Conservation (phyloP, 1,140 invertebrate species). For the Calycopis cecrops region DNA sequence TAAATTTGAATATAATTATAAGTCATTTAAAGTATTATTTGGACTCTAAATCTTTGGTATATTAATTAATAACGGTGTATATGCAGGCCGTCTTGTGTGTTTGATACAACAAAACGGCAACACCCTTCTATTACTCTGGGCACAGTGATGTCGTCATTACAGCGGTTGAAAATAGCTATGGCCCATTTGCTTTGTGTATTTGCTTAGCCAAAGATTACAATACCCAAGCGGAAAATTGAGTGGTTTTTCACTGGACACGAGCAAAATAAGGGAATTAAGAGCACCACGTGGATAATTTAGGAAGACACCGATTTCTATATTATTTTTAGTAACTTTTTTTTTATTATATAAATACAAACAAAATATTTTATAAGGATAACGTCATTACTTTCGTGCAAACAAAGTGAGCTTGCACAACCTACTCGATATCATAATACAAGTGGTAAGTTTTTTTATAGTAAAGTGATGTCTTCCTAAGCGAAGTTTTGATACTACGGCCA, state of each 20-base stretch:
- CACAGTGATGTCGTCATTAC: constrained; percentile 35
- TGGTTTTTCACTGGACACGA: constrained; percentile 15
- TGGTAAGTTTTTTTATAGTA: too few relatives aligned
- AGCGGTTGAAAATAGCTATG: constrained; percentile 31
- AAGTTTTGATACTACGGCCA: too few relatives aligned
- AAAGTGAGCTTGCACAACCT: too few relatives aligned
- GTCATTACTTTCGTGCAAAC: too few relatives aligned
- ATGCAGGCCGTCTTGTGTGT: constrained; percentile 13
- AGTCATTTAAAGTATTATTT: too few relatives aligned
- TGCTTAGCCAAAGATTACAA: constrained; percentile 30
- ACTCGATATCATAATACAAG: too few relatives aligned
- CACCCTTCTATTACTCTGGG: constrained; percentile 29
- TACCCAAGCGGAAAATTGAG: constrained; percentile 18
- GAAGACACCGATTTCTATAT: background rate
- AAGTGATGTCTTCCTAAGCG: too few relatives aligned
- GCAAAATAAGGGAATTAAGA: constrained; percentile 9
- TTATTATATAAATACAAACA: too few relatives aligned
- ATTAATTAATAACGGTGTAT: constrained; percentile 18
- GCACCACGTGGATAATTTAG: constrained; percentile 1
- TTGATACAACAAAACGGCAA: constrained; percentile 24
- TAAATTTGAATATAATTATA: too few relatives aligned
- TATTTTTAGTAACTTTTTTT: too few relatives aligned
- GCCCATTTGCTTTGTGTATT: constrained; percentile 33
- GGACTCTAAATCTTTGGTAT: background rate
- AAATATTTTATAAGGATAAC: too few relatives aligned